Evolutionary conservation across 2,888 invertebrate species (phyloP).

Genomic region (Piscicola geometra): DNA sequence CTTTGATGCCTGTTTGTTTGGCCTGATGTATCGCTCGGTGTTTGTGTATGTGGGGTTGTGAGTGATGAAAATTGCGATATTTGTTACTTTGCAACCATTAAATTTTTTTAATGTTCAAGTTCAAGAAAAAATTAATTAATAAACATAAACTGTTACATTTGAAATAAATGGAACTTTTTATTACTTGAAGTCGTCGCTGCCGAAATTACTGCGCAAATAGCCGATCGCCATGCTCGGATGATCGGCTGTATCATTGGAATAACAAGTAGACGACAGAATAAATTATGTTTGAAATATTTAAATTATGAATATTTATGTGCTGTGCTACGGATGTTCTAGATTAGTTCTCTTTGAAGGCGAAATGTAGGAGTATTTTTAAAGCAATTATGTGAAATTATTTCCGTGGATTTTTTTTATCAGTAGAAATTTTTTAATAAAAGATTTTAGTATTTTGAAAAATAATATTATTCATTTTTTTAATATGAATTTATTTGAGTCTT

Average conservation of each 20-base stretch:
- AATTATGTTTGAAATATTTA: neutral
- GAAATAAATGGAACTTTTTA: neutral
- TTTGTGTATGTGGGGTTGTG: neutral
- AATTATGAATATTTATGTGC: neutral
- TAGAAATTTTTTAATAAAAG: too few relatives aligned
- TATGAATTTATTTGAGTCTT: too few relatives aligned
- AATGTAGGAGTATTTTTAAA: too few relatives aligned
- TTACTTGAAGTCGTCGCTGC: neutral
- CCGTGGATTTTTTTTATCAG: too few relatives aligned
- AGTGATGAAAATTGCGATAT: neutral
- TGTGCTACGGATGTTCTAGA: too few relatives aligned
- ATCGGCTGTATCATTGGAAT: neutral
- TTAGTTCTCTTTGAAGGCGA: too few relatives aligned
- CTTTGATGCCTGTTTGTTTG: too few relatives aligned
- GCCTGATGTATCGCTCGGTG: neutral
- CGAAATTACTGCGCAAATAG: neutral
- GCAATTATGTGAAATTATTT: too few relatives aligned
- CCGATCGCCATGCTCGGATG: neutral
- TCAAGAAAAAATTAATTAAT: too few relatives aligned
- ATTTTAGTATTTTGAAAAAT: too few relatives aligned
- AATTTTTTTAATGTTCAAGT: constrained; percentile 1
- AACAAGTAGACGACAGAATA: neutral
- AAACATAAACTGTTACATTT: neutral
- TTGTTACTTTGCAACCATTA: neutral
- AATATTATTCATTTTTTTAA: too few relatives aligned